These are phyloP conservation scores for Nestor notabilis DNA, from an alignment of 2,113 vertebrate genomes.

Conservation along the genomic window DNA sequence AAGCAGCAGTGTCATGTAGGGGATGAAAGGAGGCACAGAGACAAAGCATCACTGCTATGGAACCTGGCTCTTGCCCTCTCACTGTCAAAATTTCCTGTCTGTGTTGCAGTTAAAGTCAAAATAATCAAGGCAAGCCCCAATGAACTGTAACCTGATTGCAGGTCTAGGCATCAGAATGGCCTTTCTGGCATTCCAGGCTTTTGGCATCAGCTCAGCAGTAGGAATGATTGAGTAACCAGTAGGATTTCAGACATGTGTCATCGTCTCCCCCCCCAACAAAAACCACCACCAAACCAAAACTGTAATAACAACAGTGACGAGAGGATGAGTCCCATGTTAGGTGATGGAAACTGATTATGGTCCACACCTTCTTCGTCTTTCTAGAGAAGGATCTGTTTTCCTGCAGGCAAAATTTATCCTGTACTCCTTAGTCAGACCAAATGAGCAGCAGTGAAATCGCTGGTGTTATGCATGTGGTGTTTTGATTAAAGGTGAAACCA, in stretches of 20 bases:
- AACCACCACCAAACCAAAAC: neutral
- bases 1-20: neutral
- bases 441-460: neutral
- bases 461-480: neutral
- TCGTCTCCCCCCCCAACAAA: neutral
- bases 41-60: neutral
- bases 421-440: neutral
- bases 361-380: neutral
- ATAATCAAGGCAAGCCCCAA: neutral
- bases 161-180: neutral
- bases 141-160: neutral
- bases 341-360: neutral
- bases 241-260: neutral
- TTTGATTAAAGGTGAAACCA: constrained; percentile 1
- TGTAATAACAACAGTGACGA: neutral
- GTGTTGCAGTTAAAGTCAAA: neutral
- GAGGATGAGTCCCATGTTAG: neutral
- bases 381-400: neutral
- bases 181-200: neutral
- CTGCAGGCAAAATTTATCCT: neutral
- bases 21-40: neutral
- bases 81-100: neutral
- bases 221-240: neutral
- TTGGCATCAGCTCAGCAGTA: neutral
- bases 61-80: neutral